These are phyloP conservation scores for Solenopsis invicta DNA, from an alignment of 1,140 invertebrate genomes.

Conservation along the genomic window DNA sequence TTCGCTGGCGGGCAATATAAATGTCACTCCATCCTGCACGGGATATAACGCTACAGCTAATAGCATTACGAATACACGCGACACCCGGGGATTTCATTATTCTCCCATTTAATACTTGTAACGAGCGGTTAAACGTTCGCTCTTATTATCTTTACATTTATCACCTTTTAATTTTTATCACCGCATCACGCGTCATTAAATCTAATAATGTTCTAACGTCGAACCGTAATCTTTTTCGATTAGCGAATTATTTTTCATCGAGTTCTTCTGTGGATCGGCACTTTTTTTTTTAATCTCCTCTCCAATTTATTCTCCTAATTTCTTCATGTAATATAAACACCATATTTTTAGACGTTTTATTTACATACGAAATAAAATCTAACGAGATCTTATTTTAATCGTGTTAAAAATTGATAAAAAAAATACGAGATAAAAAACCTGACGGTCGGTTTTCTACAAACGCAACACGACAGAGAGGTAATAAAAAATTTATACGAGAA, in stretches of 20 bases:
- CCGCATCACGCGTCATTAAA: constrained; percentile 22
- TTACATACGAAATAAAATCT: not conserved
- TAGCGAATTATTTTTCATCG: constrained; percentile 21
- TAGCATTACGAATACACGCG: constrained; percentile 29
- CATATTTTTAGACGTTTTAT: not conserved
- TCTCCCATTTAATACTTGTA: constrained; percentile 50
- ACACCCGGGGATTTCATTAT: constrained; percentile 49
- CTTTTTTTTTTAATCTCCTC: not conserved
- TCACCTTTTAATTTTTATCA: constrained; percentile 49
- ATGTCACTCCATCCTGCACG: constrained; percentile 14
- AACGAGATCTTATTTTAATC: not conserved
- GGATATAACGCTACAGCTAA: constrained; percentile 38
- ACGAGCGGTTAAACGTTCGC: constrained; percentile 40
- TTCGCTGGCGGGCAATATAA: constrained; percentile 42
- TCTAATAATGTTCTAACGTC: constrained; percentile 22
- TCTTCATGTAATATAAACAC: not conserved
- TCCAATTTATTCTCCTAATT: not conserved
- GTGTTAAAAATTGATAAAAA: not conserved
- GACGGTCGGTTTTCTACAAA: not conserved
- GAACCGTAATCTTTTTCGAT: not conserved
- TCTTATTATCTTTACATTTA: constrained; percentile 42
- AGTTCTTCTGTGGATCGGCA: not conserved
- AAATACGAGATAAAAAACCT: not conserved
- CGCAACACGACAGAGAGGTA: not conserved
- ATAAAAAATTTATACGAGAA: not conserved